Conservation (phyloP, 2,888 invertebrate genomes). For the Scaptomyza reducta region DNA sequence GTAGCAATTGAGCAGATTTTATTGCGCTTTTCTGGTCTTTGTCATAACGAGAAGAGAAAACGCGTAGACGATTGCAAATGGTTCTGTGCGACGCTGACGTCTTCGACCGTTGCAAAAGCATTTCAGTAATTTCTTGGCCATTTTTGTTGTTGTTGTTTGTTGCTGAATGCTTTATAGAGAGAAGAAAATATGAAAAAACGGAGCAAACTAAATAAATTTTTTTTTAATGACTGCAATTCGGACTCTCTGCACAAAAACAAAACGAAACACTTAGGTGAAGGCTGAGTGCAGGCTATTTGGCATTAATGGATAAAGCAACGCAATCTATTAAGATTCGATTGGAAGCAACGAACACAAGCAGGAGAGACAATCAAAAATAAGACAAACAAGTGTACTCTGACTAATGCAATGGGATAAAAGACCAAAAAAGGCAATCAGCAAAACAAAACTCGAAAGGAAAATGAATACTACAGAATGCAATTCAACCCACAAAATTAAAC, state of each 20-base stretch:
- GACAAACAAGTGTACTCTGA: not conserved
- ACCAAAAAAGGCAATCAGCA: not conserved
- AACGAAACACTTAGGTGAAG: conserved; percentile 2
- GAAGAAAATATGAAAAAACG: not conserved
- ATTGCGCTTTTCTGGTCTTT: conserved; percentile 48
- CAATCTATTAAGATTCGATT: not conserved
- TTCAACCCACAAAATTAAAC: no score
- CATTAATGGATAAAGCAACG: not conserved
- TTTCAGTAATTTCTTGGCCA: not conserved
- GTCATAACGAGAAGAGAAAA: conserved; percentile 32
- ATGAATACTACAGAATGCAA: no score
- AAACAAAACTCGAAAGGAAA: no score
- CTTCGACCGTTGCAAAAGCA: conserved; percentile 12
- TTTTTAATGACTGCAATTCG: not conserved
- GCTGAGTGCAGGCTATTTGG: conserved; percentile 1
- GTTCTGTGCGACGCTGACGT: conserved; percentile 21
- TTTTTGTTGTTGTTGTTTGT: not conserved
- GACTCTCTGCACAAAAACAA: no score
- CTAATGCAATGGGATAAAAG: not conserved
- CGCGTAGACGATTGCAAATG: conserved; percentile 16
- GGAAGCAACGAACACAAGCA: not conserved
- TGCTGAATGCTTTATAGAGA: not conserved
- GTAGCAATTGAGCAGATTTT: conserved; percentile 56
- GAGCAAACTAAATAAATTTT: not conserved
- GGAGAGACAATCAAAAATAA: not conserved